Evolutionary conservation across 1,140 invertebrate genomes (phyloP).

Genomic region (Agrypnia vestita): DNA sequence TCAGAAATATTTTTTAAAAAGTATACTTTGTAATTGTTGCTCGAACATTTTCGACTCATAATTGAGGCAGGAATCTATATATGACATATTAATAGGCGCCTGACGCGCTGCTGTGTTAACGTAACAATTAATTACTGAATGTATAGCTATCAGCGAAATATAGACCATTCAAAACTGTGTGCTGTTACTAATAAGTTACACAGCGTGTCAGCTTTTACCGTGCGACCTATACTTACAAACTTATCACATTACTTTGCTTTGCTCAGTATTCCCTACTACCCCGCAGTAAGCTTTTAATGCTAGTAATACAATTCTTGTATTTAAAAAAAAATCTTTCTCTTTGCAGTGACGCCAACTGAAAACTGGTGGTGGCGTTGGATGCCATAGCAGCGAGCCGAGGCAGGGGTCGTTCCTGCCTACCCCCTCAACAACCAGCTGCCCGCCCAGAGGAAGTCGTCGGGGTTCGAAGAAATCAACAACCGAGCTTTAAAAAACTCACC

Average conservation of each 20-base stretch:
- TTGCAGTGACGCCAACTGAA: conserved; percentile 72
- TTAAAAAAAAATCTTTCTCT: conserved; percentile 15
- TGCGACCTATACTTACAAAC: too few relatives aligned
- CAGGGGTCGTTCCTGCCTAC: conserved; percentile 63
- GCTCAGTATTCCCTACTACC: background rate
- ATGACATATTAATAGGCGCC: background rate
- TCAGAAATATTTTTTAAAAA: too few relatives aligned
- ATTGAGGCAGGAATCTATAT: too few relatives aligned
- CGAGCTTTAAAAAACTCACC: conserved; percentile 4
- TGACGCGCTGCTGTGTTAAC: too few relatives aligned
- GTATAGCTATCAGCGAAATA: too few relatives aligned
- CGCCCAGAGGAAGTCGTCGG: conserved; percentile 30
- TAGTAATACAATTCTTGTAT: background rate
- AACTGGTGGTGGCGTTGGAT: conserved; percentile 74
- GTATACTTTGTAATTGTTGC: too few relatives aligned
- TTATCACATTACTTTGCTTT: too few relatives aligned
- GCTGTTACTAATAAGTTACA: too few relatives aligned
- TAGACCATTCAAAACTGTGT: too few relatives aligned
- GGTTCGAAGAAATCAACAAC: conserved; percentile 26
- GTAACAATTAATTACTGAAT: too few relatives aligned
- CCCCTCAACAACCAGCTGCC: conserved; percentile 64
- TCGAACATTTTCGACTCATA: too few relatives aligned
- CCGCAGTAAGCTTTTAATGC: background rate
- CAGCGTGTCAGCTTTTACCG: too few relatives aligned
- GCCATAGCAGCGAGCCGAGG: conserved; percentile 72